phyloP scores from a whole-genome alignment of 2,888 invertebrate genomes.

The Cryptocephalus moraei region DNA sequence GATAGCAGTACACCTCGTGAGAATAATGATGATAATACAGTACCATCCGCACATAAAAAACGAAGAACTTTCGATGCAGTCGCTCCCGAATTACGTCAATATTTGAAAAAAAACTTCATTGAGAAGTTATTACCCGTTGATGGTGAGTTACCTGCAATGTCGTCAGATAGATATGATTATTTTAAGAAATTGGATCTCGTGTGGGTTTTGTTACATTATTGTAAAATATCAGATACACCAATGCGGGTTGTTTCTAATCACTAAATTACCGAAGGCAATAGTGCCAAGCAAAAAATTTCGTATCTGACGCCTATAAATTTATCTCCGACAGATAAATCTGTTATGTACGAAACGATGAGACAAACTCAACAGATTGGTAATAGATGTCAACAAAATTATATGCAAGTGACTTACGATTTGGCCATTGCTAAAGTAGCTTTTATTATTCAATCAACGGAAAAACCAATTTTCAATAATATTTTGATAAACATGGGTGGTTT shows the following conservation, averaged over 20 bases:
- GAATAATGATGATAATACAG: neutral
- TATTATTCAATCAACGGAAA: slow-evolving; percentile 12
- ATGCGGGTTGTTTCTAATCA: slow-evolving; percentile 27
- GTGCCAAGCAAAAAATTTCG: slow-evolving; percentile 17
- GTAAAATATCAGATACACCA: slow-evolving; percentile 4
- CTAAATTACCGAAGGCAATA: slow-evolving; percentile 13
- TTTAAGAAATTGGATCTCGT: slow-evolving; percentile 4
- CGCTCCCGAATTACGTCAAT: slow-evolving; percentile 2
- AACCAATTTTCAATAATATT: slow-evolving; percentile 4
- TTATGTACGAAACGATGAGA: slow-evolving; percentile 20
- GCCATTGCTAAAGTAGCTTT: slow-evolving; percentile 21
- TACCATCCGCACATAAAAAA: slow-evolving; percentile 3
- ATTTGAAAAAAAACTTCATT: neutral
- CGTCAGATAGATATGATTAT: slow-evolving; percentile 2
- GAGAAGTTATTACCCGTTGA: slow-evolving; percentile 4
- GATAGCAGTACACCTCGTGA: neutral
- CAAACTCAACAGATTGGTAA: slow-evolving; percentile 15
- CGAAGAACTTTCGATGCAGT: slow-evolving; percentile 5
- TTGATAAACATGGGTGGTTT: slow-evolving; percentile 10
- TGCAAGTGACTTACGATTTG: slow-evolving; percentile 25
- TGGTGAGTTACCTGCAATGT: slow-evolving; percentile 2
- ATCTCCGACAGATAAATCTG: slow-evolving; percentile 22
- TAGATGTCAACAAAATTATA: slow-evolving; percentile 16
- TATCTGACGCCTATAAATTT: slow-evolving; percentile 23
- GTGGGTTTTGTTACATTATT: slow-evolving; percentile 5